These are phyloP conservation scores for Trachops cirrhosus DNA, from an alignment of 2,797 vertebrate species.

Conservation along the genomic window DNA sequence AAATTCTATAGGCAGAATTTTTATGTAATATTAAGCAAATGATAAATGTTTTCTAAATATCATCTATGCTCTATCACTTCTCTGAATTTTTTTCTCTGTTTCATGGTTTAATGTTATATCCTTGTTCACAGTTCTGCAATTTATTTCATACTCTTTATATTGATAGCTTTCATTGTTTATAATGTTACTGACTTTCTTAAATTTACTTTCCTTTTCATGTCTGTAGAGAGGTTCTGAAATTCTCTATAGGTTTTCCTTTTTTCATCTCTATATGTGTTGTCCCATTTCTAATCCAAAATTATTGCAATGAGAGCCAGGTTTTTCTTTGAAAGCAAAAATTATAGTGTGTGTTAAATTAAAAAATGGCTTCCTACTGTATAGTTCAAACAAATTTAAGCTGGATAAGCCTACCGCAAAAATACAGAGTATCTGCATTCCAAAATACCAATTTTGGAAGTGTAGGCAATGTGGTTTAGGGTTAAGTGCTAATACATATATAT, in stretches of 20 bases:
- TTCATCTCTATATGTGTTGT: background rate
- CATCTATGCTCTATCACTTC: background rate
- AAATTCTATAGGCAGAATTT: background rate
- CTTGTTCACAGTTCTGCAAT: background rate
- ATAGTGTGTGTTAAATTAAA: background rate
- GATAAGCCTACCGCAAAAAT: background rate
- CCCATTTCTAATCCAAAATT: background rate
- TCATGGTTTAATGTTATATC: background rate
- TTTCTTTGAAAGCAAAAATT: background rate
- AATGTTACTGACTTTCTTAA: background rate
- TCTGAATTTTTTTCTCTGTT: background rate
- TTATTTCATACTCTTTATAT: background rate
- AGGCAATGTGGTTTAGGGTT: background rate
- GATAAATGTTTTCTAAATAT: background rate
- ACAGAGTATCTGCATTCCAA: background rate
- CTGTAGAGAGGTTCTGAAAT: background rate
- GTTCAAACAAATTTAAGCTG: background rate
- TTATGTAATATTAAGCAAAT: background rate
- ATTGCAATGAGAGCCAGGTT: background rate
- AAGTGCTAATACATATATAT: background rate
- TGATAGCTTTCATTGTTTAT: background rate
- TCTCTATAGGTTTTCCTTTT: background rate
- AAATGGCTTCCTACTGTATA: background rate
- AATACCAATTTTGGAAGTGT: background rate
- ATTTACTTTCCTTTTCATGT: conserved; percentile 8